Evolutionary conservation across 2,888 invertebrate genomes (phyloP).

Genomic region (Agrilus mali): DNA sequence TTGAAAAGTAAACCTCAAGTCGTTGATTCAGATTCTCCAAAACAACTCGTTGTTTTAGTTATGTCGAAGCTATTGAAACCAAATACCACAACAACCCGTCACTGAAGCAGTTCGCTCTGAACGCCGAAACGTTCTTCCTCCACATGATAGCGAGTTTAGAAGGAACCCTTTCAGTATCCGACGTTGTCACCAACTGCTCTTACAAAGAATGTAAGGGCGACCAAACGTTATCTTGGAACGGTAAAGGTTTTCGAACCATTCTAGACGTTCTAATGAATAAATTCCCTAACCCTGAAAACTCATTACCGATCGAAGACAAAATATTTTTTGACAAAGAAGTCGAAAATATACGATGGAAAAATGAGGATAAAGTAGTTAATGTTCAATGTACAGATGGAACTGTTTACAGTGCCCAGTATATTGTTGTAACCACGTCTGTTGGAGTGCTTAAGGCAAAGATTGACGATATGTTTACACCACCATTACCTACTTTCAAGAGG

Average conservation of each 20-base stretch:
- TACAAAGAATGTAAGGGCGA: slow-evolving; percentile 37
- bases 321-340: slow-evolving; percentile 15
- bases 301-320: slow-evolving; percentile 15
- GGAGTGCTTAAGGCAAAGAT: slow-evolving; percentile 49
- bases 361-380: slow-evolving; percentile 19
- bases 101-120: background rate
- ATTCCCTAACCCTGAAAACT: slow-evolving; percentile 5
- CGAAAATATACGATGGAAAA: slow-evolving; percentile 10
- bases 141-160: background rate
- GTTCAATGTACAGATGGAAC: slow-evolving; percentile 38
- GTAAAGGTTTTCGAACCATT: slow-evolving; percentile 48
- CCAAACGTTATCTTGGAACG: slow-evolving; percentile 53
- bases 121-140: background rate
- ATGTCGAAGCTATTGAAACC: no score
- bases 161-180: background rate
- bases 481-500: background rate
- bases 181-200: background rate
- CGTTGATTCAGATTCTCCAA: no score
- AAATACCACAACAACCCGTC: no score
- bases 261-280: slow-evolving; percentile 44
- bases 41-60: no score
- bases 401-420: slow-evolving; percentile 41
- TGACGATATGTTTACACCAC: background rate
- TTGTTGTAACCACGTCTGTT: slow-evolving; percentile 51
- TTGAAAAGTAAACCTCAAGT: no score